Conservation (phyloP, 37 sponge, comb jelly and placozoan species). For the Eunapius fragilis region DNA sequence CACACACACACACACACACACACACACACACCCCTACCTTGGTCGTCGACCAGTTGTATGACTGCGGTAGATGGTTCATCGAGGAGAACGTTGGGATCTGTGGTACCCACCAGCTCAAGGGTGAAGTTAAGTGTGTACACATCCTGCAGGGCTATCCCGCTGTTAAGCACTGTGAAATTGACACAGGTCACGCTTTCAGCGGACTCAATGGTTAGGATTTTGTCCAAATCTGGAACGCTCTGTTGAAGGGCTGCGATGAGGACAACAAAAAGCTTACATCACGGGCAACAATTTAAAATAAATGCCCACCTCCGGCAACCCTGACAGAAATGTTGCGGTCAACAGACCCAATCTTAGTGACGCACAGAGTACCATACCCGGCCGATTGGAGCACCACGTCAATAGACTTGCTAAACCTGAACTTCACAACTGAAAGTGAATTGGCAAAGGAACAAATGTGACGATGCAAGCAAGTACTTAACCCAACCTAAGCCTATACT, state of each 20-base stretch:
- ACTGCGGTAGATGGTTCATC: not conserved
- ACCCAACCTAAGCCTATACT: too few species aligned
- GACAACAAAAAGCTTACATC: too few species aligned
- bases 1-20: too few species aligned
- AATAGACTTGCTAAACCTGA: not conserved
- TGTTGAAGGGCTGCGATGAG: not conserved
- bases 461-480: too few species aligned
- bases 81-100: not conserved
- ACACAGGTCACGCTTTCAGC: not conserved
- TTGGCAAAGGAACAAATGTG: not conserved
- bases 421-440: not conserved
- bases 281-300: too few species aligned
- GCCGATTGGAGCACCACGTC: not conserved
- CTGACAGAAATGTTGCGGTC: not conserved
- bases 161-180: not conserved
- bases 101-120: not conserved
- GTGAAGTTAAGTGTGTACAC: not conserved
- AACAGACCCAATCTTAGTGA: not conserved
- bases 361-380: not conserved
- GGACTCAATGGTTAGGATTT: not conserved
- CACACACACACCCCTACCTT: not conserved
- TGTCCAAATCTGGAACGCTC: not conserved
- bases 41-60: not conserved
- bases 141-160: not conserved
- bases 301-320: not conserved